Base-by-base conservation (phyloP, 1,140 invertebrate genomes). In the Drosophila nebulosa region DNA sequence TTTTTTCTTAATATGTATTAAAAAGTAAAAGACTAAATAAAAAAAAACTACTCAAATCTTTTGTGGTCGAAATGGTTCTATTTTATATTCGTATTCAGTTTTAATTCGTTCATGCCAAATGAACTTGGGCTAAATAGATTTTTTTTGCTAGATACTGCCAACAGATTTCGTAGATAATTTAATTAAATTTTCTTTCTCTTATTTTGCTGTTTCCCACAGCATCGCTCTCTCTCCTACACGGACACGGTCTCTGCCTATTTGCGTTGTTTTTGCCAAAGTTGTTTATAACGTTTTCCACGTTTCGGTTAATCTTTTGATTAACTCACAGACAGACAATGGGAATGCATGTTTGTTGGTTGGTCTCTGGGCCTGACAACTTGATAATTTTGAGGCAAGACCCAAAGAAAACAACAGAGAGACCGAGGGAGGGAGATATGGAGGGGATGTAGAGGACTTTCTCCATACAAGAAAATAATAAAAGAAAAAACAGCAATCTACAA, bases 131-230 rank as follows among this genome's bases (percentile, higher is more conserved):
- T 32, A 32, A 10, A 1, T 32, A 4, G 30, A 32, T 12, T 32
- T 53, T 27, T 52, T 16, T 7, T n/a, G n/a, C n/a, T n/a, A n/a
- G n/a, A n/a, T 12, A 53, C n/a, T 9, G 0, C 6, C 3, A 57
- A 59, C 61, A 64, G 70, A 74, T 61, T 64, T 62, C 55, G 36
- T 50, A 46, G 26, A 65, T 68, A 64, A 79, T 83, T 83, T 84
- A 83, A 85, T 84, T 84, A 85, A 84, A 80, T 74, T 80, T 50
- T 74, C n/a, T 76, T 53, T 83, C 30, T 4, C 30, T n/a, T 9
- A 32, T 10, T 32, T 3, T 32, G 9, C 10, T 32, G 9, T 32
- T 46, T 18, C 18, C 9, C 16, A 9, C 16, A 9, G 7, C 16
- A 3, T 3, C 14, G 5, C 4, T 42, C 14, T 42, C 32, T 35